These are phyloP conservation scores for Chunga burmeisteri DNA, from an alignment of 2,113 vertebrate genomes.

Conservation along the genomic window DNA sequence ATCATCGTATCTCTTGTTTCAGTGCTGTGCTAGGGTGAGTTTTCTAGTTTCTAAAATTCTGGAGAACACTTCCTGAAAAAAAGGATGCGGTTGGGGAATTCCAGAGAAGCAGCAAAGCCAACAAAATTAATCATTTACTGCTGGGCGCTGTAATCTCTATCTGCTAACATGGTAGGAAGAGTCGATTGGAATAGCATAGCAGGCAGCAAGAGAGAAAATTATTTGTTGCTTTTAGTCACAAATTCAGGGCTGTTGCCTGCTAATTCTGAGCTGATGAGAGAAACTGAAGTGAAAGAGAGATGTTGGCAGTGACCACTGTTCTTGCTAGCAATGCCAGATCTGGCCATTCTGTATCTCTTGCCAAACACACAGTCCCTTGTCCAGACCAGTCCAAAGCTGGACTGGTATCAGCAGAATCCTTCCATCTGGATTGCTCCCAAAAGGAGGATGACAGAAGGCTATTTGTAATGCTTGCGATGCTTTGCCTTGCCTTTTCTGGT, in stretches of 20 bases:
- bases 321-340: not conserved
- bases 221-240: not conserved
- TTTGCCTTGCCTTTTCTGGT: conserved; percentile 17
- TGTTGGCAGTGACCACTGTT: not conserved
- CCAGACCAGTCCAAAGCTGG: conserved; percentile 7
- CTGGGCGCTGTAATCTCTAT: not conserved
- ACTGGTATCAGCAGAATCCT: not conserved
- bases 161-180: not conserved
- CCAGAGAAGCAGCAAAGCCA: not conserved
- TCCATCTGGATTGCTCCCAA: conserved; percentile 42
- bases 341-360: conserved; percentile 1
- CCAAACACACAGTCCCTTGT: conserved; percentile 23
- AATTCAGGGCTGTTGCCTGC: not conserved
- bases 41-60: not conserved
- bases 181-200: not conserved
- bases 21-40: not conserved
- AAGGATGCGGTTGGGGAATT: not conserved
- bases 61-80: not conserved
- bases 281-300: not conserved
- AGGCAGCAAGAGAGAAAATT: not conserved
- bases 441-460: conserved; percentile 38
- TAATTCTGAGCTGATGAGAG: conserved; percentile 2
- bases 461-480: conserved; percentile 18
- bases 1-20: not conserved
- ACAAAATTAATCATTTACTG: not conserved